Evolutionary conservation across 2,888 invertebrate species (phyloP), one percentile per base, ranked within the genome.

Genomic region (Meiosimyza platycephala): DNA sequence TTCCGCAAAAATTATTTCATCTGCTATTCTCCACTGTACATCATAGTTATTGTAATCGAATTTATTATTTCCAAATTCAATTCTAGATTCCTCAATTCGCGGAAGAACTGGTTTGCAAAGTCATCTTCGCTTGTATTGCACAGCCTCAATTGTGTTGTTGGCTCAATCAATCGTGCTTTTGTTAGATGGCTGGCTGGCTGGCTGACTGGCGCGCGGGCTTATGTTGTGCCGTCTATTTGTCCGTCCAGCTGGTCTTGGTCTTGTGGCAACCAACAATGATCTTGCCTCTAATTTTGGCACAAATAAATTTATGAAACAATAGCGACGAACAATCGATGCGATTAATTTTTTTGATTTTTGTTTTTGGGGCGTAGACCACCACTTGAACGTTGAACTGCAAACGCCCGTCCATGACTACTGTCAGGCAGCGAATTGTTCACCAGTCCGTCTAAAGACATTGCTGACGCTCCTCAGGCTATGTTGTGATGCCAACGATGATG

Each of bases 351-450:
- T 63, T 50, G 22, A 33, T 28, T 62, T 12, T 71, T 76, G 76
- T 84, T 84, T 81, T 82, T 84, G 83, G 84, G 84, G 85, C 85
- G 85, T 84, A 82, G 82, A 81, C 79, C 82, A 84, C 85, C 84
- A 85, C 84, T 84, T 84, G 85, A 84, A 84, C 84, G 83, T 84
- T 84, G 84, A 84, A 84, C 84, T 82, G 85, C 85, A 84, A 83
- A 85, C 84, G 84, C 85, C 84, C 84, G 84, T 82, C 82, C 80
- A 80, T 83, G 84, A 84, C 84, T 84, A 85, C 85, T 80, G 83
- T 83, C 79, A 80, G 80, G 78, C 81, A 64, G 48, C 63, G 40
- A 40, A 40, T 40, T 40, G 40, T 40, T 40, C 40, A 40, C 40
- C 9, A 40, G 40, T 40, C 40, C 40, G 40, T 40, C 40, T 40